These are phyloP conservation scores for Rattus rattus DNA, from an alignment of 2,113 vertebrate genomes.

Conservation along the genomic window DNA sequence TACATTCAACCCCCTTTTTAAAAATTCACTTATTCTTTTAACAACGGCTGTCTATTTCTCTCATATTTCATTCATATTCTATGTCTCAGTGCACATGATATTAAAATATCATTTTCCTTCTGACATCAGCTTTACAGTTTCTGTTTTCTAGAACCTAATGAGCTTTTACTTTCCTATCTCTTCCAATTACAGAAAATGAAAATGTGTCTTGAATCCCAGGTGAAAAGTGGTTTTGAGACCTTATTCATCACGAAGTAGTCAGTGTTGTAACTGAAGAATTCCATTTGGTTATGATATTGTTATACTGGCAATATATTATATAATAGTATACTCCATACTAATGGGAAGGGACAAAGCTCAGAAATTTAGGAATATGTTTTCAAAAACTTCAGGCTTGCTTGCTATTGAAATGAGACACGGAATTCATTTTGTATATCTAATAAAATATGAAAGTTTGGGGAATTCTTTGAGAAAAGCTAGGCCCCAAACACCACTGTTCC, in stretches of 20 bases:
- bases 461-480: constrained; percentile 11
- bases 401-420: constrained; percentile 10
- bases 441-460: constrained; percentile 21
- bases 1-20: neutral
- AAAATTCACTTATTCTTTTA: constrained; percentile 24
- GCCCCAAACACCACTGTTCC: neutral
- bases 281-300: constrained; percentile 19
- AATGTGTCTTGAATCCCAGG: constrained; percentile 38
- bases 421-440: constrained; percentile 24
- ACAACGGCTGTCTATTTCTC: constrained; percentile 1
- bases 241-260: constrained; percentile 45
- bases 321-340: neutral
- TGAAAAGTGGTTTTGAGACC: neutral
- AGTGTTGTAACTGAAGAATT: constrained; percentile 14
- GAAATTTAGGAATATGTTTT: neutral
- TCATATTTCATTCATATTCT: constrained; percentile 20
- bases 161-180: constrained; percentile 1
- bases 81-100: neutral
- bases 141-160: neutral
- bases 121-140: constrained; percentile 4
- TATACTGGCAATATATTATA: constrained; percentile 27
- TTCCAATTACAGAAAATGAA: constrained; percentile 59
- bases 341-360: neutral
- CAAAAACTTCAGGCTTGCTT: neutral
- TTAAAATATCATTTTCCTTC: constrained; percentile 27